Base-by-base conservation (phyloP, 2,888 invertebrate genomes). In the Ennomos erosarius region DNA sequence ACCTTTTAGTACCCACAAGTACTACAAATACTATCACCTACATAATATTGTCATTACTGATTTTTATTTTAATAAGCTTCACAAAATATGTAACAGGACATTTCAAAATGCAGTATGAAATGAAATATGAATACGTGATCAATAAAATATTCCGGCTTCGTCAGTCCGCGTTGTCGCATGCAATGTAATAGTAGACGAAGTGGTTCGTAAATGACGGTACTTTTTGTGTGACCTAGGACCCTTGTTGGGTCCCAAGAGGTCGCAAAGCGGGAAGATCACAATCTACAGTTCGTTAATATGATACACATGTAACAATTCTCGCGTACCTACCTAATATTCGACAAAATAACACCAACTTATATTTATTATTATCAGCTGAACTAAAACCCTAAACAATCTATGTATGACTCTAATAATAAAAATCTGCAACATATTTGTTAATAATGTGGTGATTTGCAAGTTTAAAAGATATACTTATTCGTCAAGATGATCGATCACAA, bases 161-260 rank as follows among this genome's bases (percentile, higher is more conserved):
- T 43, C 33, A 10, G 43, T 26, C 26, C 5, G 26, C 26, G 6
- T 0, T 4, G 26, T 26, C 26, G 26, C 26, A 26, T 26, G 26
- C 26, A 26, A 6, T 26, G 26, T 26, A n/a, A n/a, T n/a, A 6
- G 26, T 26, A 6, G 33, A 43, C 33, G 33, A 10, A 43, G 33
- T 43, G 26, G 26, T 43, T 43, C 13, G 43, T 33, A 43, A 43
- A 43, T 9, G 9, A 10, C 26, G 43, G 46, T 50, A 53, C 50
- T 45, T 49, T 43, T 47, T 49, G 46, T 43, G 51, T 54, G 54
- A 50, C 46, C 43, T 55, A 51, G 16, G 55, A 35, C 53, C 35
- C 52, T 53, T 40, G 26, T 10, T 43, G 33, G 5, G 5, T 26
- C 4, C 5, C 9, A 33, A 13, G 33, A 33, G 40, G 16, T 42